Conservation (phyloP, 2,113 vertebrate species). For the Lampris incognitus region DNA sequence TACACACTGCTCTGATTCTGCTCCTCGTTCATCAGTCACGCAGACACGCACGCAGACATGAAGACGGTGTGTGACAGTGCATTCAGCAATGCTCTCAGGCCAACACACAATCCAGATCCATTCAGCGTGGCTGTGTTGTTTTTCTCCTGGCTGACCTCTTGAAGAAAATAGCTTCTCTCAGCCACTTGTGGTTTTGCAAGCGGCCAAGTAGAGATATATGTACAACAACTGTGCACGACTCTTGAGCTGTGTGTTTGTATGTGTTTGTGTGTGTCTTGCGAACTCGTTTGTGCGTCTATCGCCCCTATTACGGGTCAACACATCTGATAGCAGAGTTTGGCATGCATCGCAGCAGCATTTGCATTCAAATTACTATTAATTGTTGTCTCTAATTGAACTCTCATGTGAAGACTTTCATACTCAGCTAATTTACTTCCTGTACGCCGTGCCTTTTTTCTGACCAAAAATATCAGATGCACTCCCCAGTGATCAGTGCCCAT, state of each 20-base stretch:
- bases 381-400: slow-evolving; percentile 2
- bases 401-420: no score
- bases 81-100: slow-evolving; percentile 58
- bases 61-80: slow-evolving; percentile 67
- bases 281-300: slow-evolving; percentile 1
- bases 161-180: slow-evolving; percentile 59
- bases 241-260: neutral
- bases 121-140: slow-evolving; percentile 43
- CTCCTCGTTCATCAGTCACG: slow-evolving; percentile 63
- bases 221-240: neutral
- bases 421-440: no score
- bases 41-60: slow-evolving; percentile 56
- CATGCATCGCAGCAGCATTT: no score
- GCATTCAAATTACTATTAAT: slow-evolving; percentile 35
- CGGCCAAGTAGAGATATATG: neutral
- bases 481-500: no score
- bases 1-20: slow-evolving; percentile 40
- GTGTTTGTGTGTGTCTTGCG: neutral
- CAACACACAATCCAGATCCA: neutral
- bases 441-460: no score
- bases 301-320: neutral
- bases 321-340: no score
- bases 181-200: slow-evolving; percentile 33
- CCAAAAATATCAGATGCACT: no score
- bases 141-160: slow-evolving; percentile 62